Evolutionary conservation across 2,888 invertebrate species (phyloP).

Genomic region (Caenorhabditis sp.): DNA sequence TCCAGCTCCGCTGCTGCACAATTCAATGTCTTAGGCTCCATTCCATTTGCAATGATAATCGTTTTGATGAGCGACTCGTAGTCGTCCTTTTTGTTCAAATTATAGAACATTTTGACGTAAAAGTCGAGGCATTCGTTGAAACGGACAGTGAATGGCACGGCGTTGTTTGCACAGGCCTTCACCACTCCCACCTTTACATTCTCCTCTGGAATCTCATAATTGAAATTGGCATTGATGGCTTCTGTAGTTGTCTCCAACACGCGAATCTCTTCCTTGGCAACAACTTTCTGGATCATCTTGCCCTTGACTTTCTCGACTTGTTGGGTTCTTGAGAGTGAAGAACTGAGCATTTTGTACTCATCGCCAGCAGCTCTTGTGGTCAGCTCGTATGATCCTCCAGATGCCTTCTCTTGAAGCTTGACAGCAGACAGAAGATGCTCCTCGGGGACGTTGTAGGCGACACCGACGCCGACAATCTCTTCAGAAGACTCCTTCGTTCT

Average conservation of each 20-base stretch:
- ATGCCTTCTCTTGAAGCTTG: slow-evolving; percentile 63
- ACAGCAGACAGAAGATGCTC: slow-evolving; percentile 39
- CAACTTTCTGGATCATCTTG: slow-evolving; percentile 55
- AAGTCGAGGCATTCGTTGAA: slow-evolving; percentile 72
- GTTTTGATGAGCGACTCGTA: slow-evolving; percentile 46
- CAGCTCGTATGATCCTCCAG: slow-evolving; percentile 75
- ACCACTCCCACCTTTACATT: slow-evolving; percentile 11
- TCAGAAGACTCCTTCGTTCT: slow-evolving; percentile 71
- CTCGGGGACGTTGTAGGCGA: slow-evolving; percentile 69
- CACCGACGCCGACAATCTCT: slow-evolving; percentile 68
- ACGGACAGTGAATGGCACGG: slow-evolving; percentile 48
- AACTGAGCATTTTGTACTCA: slow-evolving; percentile 59
- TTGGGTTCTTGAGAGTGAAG: slow-evolving; percentile 50
- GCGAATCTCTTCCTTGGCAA: slow-evolving; percentile 43
- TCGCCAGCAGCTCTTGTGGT: slow-evolving; percentile 71
- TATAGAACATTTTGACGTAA: slow-evolving; percentile 70
- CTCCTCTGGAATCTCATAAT: slow-evolving; percentile 49
- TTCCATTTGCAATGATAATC: slow-evolving; percentile 59
- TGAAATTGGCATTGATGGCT: slow-evolving; percentile 56
- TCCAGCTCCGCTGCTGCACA: slow-evolving; percentile 76
- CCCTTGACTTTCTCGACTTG: slow-evolving; percentile 61
- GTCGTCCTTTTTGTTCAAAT: slow-evolving; percentile 67
- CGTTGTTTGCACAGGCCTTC: slow-evolving; percentile 48
- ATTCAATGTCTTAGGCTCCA: slow-evolving; percentile 54
- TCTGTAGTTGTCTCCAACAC: slow-evolving; percentile 64